Base-by-base conservation (phyloP, 1,140 invertebrate species). In the Stratiolaelaps scimitus region DNA sequence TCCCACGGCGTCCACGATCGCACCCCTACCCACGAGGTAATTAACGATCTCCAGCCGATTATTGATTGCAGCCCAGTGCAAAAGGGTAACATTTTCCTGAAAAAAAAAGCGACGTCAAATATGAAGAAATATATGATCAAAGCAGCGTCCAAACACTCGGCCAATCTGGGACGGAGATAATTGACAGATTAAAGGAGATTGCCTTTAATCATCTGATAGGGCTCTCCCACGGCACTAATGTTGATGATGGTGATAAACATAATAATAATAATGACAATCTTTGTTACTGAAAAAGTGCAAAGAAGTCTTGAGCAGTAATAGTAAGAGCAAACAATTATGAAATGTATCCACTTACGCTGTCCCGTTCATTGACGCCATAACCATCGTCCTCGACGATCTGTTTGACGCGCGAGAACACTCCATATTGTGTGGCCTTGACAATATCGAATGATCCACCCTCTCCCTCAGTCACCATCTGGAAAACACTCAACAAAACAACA, bases 21-120 rank as follows among this genome's bases (percentile, higher is more conserved):
- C 92, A 48, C 89, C 91, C 75, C 89, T 89, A 40, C 82, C 81
- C 66, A 94, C 81, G 69, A 86, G 85, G 76, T 91, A 92, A 73
- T 85, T 84, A 47, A 95, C 90, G 72, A 97, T 89, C 71, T 95
- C 90, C 64, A 83, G 83, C 23, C 89, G 81, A 80, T 97, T 98
- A 76, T 98, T 98, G 71, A 99, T 98, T 19, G 95, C 87, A 20
- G 94, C 94, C 95, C 95, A 98, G 74, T 99, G 95, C 0, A 98
- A 78, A n/a, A 98, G 77, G 1, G 92, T 92, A 15, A 94, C 89
- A n/a, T 88, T 90, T 75, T 93, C 89, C 53, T 60, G 23, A 20
- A 20, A 4, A 48, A 20, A 48, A 15, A 15, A 48, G 47, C 34
- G 10, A 40, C n/a, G n/a, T 40, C 4, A 40, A 40, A 40, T 40